Evolutionary conservation across 2,797 vertebrate species (phyloP).

Genomic region (Bradypodion ventrale): DNA sequence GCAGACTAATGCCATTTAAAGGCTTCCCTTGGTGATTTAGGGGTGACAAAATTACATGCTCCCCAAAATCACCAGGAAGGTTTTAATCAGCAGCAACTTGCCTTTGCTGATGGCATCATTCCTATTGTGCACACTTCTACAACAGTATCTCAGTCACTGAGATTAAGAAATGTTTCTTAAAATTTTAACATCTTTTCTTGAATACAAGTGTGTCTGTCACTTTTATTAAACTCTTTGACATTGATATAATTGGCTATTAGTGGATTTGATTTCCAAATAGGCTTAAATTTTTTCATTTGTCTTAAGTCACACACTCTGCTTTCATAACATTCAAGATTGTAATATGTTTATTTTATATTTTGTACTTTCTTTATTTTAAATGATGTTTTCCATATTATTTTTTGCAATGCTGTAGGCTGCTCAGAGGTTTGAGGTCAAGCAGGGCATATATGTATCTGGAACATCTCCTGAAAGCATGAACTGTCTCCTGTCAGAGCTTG

Average conservation of each 20-base stretch:
- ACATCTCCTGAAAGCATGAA: constrained; percentile 91
- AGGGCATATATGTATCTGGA: constrained; percentile 89
- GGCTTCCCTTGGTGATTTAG: no score
- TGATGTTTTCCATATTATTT: background rate
- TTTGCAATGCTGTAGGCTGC: constrained; percentile 58
- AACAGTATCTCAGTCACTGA: no score
- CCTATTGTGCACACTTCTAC: no score
- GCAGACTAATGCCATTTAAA: no score
- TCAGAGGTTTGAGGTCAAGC: constrained; percentile 87
- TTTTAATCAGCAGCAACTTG: no score
- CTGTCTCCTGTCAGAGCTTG: constrained; percentile 87
- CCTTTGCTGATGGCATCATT: no score
- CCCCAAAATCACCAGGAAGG: no score
- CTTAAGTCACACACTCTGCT: background rate
- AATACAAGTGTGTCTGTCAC: constrained; percentile 1
- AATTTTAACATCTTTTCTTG: background rate
- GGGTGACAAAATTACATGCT: no score
- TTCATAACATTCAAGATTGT: background rate
- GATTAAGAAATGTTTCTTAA: background rate
- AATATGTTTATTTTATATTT: background rate
- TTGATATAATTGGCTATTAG: background rate
- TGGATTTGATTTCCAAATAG: background rate
- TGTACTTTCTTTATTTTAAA: background rate
- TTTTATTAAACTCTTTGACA: background rate
- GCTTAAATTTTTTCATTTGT: background rate